phyloP scores from a whole-genome alignment of 2,888 invertebrate genomes.

The Thalpophila matura region DNA sequence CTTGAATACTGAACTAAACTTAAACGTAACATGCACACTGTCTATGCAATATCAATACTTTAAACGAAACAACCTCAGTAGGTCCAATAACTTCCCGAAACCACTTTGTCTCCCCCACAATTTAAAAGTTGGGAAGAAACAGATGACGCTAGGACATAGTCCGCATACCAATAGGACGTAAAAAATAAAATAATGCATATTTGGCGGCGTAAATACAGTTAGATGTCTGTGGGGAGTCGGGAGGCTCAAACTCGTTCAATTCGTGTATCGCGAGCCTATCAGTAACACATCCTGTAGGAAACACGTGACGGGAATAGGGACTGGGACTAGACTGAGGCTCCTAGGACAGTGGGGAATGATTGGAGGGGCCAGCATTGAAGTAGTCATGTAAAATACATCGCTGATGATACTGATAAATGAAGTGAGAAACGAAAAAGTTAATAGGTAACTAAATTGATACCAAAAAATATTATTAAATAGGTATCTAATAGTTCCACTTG shows the following conservation, averaged over 20 bases:
- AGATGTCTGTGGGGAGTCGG: slow-evolving; percentile 64
- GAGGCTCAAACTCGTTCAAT: slow-evolving; percentile 72
- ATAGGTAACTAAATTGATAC: no score
- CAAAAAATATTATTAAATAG: no score
- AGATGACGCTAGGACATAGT: slow-evolving; percentile 83
- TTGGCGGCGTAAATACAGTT: slow-evolving; percentile 80
- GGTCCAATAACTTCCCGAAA: slow-evolving; percentile 62
- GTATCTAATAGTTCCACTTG: no score
- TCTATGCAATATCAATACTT: slow-evolving; percentile 54
- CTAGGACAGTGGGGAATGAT: slow-evolving; percentile 40
- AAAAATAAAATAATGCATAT: slow-evolving; percentile 85
- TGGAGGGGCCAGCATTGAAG: background rate
- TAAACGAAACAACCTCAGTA: slow-evolving; percentile 63
- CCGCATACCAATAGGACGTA: slow-evolving; percentile 84
- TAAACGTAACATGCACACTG: slow-evolving; percentile 20
- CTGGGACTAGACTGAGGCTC: slow-evolving; percentile 51
- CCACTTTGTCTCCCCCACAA: slow-evolving; percentile 76
- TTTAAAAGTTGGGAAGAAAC: slow-evolving; percentile 84
- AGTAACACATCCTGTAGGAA: slow-evolving; percentile 84
- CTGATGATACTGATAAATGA: no score
- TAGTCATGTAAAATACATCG: background rate
- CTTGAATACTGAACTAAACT: slow-evolving; percentile 28
- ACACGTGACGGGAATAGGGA: slow-evolving; percentile 83
- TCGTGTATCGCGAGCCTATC: slow-evolving; percentile 79
- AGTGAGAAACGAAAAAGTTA: no score